A percentile compares a stretch with the other conserved stretches of the same genome.
Conservation (phyloP, 2,797 vertebrate genomes). For the Triplophysa bombifrons region DNA sequence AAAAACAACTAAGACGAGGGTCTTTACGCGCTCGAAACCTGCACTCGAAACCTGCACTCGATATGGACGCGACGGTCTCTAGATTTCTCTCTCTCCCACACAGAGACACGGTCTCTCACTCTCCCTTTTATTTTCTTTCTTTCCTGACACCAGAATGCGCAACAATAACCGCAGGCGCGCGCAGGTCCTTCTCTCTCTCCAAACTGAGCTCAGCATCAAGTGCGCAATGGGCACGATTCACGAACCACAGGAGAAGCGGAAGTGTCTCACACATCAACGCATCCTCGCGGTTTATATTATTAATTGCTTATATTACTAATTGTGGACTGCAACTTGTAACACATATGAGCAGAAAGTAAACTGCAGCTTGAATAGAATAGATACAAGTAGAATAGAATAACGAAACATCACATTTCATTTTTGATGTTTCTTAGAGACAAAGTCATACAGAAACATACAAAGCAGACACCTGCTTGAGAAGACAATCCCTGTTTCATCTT, state of each 20-base stretch:
- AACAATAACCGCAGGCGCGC: conserved; percentile 35
- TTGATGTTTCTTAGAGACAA: too few relatives aligned
- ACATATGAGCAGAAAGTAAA: neutral
- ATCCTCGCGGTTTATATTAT: neutral
- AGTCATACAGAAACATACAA: too few relatives aligned
- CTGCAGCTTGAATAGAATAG: neutral
- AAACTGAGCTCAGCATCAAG: neutral
- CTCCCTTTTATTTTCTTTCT: conserved; percentile 54
- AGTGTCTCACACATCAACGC: neutral
- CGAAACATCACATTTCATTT: too few relatives aligned
- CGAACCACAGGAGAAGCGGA: neutral
- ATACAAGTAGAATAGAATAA: too few relatives aligned
- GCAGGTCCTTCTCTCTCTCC: neutral
- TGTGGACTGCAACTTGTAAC: neutral
- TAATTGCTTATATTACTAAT: too few relatives aligned
- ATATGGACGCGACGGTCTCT: conserved; percentile 48
- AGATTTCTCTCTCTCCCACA: conserved; percentile 50
- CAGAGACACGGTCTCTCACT: conserved; percentile 57
- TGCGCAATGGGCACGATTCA: neutral
- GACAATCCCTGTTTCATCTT: too few relatives aligned
- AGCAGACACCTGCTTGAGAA: too few relatives aligned
- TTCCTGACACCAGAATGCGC: conserved; percentile 56
- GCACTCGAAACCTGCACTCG: too few relatives aligned
- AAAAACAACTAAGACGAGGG: too few relatives aligned
- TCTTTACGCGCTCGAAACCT: too few relatives aligned